A percentile compares a stretch with the other conserved stretches of the same genome.
phyloP scores from a whole-genome alignment of 2,797 vertebrate species.

The Chelidonichthys spinosus region DNA sequence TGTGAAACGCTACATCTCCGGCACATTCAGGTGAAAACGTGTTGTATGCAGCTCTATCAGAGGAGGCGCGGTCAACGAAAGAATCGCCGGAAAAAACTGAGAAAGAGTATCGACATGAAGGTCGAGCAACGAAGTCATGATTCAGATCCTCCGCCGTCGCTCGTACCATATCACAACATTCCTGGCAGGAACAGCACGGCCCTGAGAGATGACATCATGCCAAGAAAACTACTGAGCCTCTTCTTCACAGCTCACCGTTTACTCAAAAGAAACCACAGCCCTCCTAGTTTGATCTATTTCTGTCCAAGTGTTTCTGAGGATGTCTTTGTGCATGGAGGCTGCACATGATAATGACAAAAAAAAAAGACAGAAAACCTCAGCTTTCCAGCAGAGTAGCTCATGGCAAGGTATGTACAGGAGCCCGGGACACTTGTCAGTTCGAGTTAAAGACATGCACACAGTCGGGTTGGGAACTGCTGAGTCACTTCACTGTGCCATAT shows the following conservation, averaged over 20 bases:
- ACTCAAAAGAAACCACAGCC: conserved; percentile 43
- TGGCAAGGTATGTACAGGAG: conserved; percentile 69
- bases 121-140: conserved; percentile 16
- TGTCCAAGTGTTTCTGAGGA: conserved; percentile 34
- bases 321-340: conserved; percentile 15
- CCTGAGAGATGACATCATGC: conserved; percentile 12
- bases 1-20: neutral
- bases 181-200: conserved; percentile 1
- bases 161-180: conserved; percentile 9
- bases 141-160: neutral
- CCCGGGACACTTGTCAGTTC: conserved; percentile 71
- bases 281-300: conserved; percentile 49
- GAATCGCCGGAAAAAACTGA: conserved; percentile 13
- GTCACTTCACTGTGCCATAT: conserved; percentile 76
- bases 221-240: conserved; percentile 25
- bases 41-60: neutral
- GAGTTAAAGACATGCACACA: conserved; percentile 64
- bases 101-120: conserved; percentile 22
- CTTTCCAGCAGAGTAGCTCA: conserved; percentile 63
- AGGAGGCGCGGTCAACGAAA: neutral
- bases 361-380: conserved; percentile 37
- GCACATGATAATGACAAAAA: conserved; percentile 41
- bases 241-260: conserved; percentile 14
- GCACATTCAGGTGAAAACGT: conserved; percentile 8
- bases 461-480: conserved; percentile 66